phyloP scores from a whole-genome alignment of 2,113 vertebrate genomes.

The Pimephales promelas region DNA sequence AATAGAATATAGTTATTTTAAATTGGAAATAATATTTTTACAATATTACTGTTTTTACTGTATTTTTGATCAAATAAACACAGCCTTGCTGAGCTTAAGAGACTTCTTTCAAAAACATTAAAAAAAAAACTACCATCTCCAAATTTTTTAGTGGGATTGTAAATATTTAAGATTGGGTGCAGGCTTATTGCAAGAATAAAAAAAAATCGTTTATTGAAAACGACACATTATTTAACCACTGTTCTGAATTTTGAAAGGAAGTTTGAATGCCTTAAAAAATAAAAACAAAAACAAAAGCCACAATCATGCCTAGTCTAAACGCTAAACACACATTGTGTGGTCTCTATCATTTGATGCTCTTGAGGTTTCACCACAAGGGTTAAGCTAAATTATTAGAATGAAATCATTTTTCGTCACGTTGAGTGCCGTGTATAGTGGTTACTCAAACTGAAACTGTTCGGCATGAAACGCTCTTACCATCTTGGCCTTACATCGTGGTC shows the following conservation, averaged over 20 bases:
- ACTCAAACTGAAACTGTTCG: conserved; percentile 41
- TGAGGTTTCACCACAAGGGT: not conserved
- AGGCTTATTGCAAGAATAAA: not conserved
- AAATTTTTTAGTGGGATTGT: not conserved
- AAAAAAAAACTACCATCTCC: not conserved
- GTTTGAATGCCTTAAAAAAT: not conserved
- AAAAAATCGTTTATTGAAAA: not conserved
- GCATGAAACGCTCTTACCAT: conserved; percentile 72
- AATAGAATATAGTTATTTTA: too few relatives aligned
- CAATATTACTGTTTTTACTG: too few relatives aligned
- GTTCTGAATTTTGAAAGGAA: not conserved
- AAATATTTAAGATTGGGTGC: not conserved
- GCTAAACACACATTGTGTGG: not conserved
- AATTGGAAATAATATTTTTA: too few relatives aligned
- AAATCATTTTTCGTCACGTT: conserved; percentile 24
- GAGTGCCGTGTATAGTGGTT: conserved; percentile 16
- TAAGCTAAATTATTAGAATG: conserved; percentile 40
- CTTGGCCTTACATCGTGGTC: conserved; percentile 71
- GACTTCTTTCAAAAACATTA: not conserved
- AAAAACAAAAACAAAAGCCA: conserved; percentile 17
- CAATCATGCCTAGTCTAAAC: not conserved
- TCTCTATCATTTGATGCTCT: conserved; percentile 5
- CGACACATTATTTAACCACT: not conserved
- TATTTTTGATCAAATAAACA: not conserved
- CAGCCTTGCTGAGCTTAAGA: not conserved